Conservation (phyloP, 2,113 vertebrate genomes). For the Butorides virescens region DNA sequence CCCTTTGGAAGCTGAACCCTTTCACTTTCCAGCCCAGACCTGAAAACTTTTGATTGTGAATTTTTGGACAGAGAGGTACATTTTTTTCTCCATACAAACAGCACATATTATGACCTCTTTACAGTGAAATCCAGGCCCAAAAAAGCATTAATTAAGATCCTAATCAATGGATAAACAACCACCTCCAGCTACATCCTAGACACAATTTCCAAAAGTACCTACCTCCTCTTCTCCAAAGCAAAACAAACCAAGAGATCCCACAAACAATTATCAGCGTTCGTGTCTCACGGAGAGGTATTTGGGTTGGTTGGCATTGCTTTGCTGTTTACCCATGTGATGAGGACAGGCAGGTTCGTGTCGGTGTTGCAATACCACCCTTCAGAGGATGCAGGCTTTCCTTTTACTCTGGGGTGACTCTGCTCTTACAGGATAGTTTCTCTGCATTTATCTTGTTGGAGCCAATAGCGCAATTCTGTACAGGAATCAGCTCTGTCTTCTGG, state of each 20-base stretch:
- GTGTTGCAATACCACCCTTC: background rate
- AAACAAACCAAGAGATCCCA: background rate
- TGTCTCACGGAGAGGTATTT: background rate
- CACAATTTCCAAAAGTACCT: background rate
- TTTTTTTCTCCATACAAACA: background rate
- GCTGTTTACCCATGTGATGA: background rate
- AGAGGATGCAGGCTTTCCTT: background rate
- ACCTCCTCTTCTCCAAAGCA: background rate
- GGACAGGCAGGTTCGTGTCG: accelerated
- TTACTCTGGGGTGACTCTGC: background rate
- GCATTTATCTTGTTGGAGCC: background rate
- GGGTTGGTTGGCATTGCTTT: background rate
- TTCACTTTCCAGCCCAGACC: background rate
- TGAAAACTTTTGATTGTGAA: background rate
- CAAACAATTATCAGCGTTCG: background rate
- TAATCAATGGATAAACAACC: background rate
- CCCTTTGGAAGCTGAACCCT: background rate
- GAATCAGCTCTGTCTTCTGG: background rate
- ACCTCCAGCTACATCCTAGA: background rate
- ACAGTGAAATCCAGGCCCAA: background rate
- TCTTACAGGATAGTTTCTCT: background rate
- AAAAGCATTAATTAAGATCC: background rate
- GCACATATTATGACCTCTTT: too few species aligned
- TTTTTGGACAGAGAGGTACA: background rate
- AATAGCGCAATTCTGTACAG: background rate